Evolutionary conservation across 2,113 vertebrate species (phyloP).

Genomic region (Phaethornis superciliosus): DNA sequence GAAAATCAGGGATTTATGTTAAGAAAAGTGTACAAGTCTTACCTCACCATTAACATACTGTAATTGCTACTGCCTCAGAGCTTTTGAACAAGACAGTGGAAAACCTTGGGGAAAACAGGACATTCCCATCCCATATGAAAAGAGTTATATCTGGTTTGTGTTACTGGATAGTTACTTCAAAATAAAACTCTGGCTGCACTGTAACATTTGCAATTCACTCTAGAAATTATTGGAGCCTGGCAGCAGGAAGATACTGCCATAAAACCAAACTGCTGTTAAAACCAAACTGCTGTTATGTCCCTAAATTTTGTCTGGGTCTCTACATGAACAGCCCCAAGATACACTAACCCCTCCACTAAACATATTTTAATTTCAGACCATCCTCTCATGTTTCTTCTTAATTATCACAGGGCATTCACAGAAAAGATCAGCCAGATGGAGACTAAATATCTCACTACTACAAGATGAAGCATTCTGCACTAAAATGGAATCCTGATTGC

Average conservation of each 20-base stretch:
- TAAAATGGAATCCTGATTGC: slow-evolving; percentile 68
- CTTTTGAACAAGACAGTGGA: slow-evolving; percentile 20
- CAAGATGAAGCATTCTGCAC: slow-evolving; percentile 57
- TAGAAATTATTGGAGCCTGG: not conserved
- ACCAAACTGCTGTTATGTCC: not conserved
- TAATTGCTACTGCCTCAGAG: slow-evolving; percentile 47
- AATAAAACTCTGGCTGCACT: slow-evolving; percentile 9
- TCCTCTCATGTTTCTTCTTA: slow-evolving; percentile 55
- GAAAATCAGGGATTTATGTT: slow-evolving; percentile 61
- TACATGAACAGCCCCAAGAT: not conserved
- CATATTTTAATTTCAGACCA: slow-evolving; percentile 22
- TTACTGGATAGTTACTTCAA: slow-evolving; percentile 13
- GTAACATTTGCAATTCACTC: not conserved
- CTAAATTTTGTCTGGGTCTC: not conserved
- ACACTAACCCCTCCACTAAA: not conserved
- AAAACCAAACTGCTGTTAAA: slow-evolving; percentile 27
- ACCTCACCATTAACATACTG: slow-evolving; percentile 52
- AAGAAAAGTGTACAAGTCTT: slow-evolving; percentile 50
- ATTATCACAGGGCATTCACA: slow-evolving; percentile 51
- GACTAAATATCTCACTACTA: slow-evolving; percentile 72
- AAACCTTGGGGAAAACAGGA: slow-evolving; percentile 44
- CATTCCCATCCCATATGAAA: not conserved
- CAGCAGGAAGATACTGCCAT: slow-evolving; percentile 3
- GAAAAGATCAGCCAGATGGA: slow-evolving; percentile 69
- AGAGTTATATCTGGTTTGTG: not conserved